These are phyloP conservation scores for Irena cyanogastra DNA, from an alignment of 2,113 vertebrate genomes.

Conservation along the genomic window DNA sequence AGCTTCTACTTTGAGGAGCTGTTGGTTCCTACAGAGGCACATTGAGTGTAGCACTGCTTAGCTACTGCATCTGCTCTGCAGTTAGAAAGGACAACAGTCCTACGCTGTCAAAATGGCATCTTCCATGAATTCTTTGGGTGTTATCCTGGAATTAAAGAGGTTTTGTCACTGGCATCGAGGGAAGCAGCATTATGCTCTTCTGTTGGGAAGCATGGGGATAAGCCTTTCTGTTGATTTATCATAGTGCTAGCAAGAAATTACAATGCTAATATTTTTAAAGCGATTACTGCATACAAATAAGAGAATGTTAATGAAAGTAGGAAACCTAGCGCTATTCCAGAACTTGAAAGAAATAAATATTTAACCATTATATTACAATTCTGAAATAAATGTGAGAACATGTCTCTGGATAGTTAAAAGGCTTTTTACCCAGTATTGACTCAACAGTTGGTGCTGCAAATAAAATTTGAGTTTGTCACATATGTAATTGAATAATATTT, in stretches of 20 bases:
- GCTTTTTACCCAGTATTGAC: not conserved
- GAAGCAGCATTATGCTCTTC: not conserved
- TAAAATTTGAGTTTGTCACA: not conserved
- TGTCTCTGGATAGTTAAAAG: slow-evolving; percentile 43
- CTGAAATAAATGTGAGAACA: slow-evolving; percentile 44
- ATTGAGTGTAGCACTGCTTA: not conserved
- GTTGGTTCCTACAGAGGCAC: not conserved
- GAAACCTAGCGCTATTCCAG: slow-evolving; percentile 8
- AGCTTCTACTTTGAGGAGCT: not conserved
- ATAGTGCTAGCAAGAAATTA: not conserved
- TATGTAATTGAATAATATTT: slow-evolving; percentile 37
- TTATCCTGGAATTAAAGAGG: not conserved
- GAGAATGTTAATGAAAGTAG: slow-evolving; percentile 57
- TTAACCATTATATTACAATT: slow-evolving; percentile 56
- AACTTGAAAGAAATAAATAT: slow-evolving; percentile 69
- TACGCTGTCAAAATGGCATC: not conserved
- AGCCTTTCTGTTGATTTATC: slow-evolving; percentile 9
- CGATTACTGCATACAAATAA: slow-evolving; percentile 53
- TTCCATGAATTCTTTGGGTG: not conserved
- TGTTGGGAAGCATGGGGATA: not conserved
- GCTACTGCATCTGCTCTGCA: not conserved
- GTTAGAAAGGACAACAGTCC: not conserved
- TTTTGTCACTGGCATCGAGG: not conserved
- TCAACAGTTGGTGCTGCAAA: not conserved
- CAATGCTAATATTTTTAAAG: slow-evolving; percentile 54